Percentiles rank a stretch among this genome's conserved stretches.
phyloP scores from a whole-genome alignment of 2,888 invertebrate species.

The Anorthoa munda region DNA sequence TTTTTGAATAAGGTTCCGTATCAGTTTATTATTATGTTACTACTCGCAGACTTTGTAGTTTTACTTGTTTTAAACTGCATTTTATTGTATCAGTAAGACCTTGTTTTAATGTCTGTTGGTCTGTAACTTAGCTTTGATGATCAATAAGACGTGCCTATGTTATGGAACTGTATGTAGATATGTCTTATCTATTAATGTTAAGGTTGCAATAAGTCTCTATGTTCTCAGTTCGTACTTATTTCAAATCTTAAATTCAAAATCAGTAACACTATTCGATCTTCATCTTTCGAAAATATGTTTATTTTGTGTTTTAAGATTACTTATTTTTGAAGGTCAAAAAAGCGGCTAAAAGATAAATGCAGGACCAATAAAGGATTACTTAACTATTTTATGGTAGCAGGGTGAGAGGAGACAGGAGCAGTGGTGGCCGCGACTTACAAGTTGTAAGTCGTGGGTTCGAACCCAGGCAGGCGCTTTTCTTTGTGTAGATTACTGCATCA shows the following conservation, averaged over 20 bases:
- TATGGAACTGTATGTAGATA: neutral
- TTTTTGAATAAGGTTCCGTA: constrained; percentile 28
- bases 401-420: too few relatives aligned
- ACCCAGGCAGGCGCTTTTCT: too few relatives aligned
- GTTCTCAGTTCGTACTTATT: neutral
- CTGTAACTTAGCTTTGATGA: neutral
- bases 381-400: too few relatives aligned
- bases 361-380: too few relatives aligned
- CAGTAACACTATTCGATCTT: too few relatives aligned
- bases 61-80: neutral
- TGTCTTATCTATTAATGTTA: neutral
- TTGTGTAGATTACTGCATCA: too few relatives aligned
- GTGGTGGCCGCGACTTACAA: too few relatives aligned
- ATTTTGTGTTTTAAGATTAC: too few relatives aligned
- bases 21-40: neutral
- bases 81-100: neutral
- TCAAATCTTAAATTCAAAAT: neutral
- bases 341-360: neutral
- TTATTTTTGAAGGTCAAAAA: neutral
- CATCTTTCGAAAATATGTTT: too few relatives aligned
- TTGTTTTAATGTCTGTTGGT: constrained; percentile 5
- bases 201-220: too few relatives aligned
- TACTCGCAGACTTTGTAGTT: neutral
- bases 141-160: neutral
- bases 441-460: too few relatives aligned